phyloP scores from a whole-genome alignment of 2,113 vertebrate genomes.

The Fregetta grallaria region DNA sequence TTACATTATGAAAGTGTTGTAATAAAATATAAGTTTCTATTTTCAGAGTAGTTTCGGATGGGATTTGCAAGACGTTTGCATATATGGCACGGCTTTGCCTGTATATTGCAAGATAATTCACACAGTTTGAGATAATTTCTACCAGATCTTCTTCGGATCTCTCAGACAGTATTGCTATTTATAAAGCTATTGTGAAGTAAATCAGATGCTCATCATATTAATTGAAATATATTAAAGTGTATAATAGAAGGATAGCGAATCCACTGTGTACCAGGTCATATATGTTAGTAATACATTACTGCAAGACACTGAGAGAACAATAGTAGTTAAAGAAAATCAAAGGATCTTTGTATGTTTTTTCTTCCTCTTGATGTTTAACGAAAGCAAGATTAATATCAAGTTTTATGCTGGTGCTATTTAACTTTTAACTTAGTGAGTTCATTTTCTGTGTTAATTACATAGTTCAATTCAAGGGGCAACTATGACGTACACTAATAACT shows the following conservation, averaged over 20 bases:
- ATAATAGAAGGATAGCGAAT: not conserved
- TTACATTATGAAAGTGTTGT: not conserved
- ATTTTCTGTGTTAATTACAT: slow-evolving; percentile 24
- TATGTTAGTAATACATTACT: not conserved
- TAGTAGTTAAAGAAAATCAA: not conserved
- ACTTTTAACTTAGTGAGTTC: not conserved
- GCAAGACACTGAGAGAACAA: not conserved
- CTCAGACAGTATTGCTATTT: not conserved
- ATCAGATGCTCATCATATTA: not conserved
- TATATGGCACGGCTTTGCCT: not conserved
- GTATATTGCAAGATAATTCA: not conserved
- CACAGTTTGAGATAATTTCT: not conserved
- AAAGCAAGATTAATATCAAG: not conserved
- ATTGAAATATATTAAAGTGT: not conserved
- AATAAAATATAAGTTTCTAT: slow-evolving; percentile 1
- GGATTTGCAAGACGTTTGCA: not conserved
- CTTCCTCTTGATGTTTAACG: slow-evolving; percentile 11
- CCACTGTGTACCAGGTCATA: not conserved
- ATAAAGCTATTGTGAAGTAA: not conserved
- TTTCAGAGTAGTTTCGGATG: not conserved
- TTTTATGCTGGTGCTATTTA: not conserved
- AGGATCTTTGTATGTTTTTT: not conserved
- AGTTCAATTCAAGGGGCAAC: not conserved
- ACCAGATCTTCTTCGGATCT: not conserved
- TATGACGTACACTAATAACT: not conserved